Base-by-base conservation (phyloP, 2,888 invertebrate genomes). In the Lymantria dispar region DNA sequence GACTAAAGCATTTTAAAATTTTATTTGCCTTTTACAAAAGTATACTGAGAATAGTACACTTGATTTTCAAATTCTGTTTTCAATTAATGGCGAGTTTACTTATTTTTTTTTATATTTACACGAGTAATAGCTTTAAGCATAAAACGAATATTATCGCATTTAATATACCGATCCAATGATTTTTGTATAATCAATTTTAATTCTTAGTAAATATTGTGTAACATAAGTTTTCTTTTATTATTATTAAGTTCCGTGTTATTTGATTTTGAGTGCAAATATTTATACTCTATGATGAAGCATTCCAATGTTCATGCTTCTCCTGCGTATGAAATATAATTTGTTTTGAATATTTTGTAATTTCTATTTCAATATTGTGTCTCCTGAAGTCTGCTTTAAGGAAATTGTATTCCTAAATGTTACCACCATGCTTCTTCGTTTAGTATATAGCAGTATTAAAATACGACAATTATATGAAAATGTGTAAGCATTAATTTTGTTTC, bases 381-480 rank as follows among this genome's bases (percentile, higher is more conserved):
- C 11, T 38, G 36, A 36, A n/a, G 38, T 50, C 43, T 56, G 45
- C 50, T 14, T 38, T 33, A 48, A 58, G 43, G 45, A 47, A 52
- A 43, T 49, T 33, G 56, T 54, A 63, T 65, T 50, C 8, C 60
- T 53, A 47, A 58, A 59, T 51, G 48, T 38, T 38, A 38, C n/a
- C 60, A 74, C 76, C 72, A 76, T 72, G 82, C 78, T 80, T 80
- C 64, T 67, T 58, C 70, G 52, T 75, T 77, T 76, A 71, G 62
- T 77, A 76, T 61, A 58, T 71, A 72, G 73, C 71, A 74, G 68
- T 76, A 22, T n/a, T n/a, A 72, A 30, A 60, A 70, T 67, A 72
- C 78, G 75, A 76, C 76, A 72, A 83, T 83, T 79, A 78, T 77
- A 71, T 70, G 63, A 62, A 69, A 80, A 80, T 77, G 70, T 83